phyloP scores from a whole-genome alignment of 2,797 vertebrate genomes.

The Platalea minor region DNA sequence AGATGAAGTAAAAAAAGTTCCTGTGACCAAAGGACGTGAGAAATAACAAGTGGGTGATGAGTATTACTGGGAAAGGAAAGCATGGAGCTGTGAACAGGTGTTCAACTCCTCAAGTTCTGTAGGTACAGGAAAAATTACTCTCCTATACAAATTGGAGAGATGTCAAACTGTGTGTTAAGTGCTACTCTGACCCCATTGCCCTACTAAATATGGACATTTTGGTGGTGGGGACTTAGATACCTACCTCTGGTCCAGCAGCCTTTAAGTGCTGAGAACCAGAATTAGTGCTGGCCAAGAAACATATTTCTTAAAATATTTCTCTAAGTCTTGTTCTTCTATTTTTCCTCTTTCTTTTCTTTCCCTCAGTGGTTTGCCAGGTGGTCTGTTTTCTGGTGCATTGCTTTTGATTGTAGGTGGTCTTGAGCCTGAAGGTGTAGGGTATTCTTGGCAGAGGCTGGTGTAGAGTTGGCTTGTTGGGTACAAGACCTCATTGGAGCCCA shows the following conservation, averaged over 20 bases:
- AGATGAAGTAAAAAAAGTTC: not conserved
- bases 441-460: not conserved
- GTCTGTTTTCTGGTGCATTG: not conserved
- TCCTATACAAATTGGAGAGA: not conserved
- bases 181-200: not conserved
- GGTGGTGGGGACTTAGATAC: not conserved
- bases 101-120: not conserved
- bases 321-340: not conserved
- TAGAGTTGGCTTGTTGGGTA: not conserved
- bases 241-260: not conserved
- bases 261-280: not conserved
- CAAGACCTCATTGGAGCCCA: accelerated
- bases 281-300: not conserved
- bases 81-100: not conserved
- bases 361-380: not conserved
- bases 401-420: not conserved
- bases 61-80: not conserved
- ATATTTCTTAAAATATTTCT: not conserved
- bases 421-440: not conserved
- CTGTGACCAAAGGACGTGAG: not conserved
- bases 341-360: not conserved
- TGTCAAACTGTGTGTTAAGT: not conserved
- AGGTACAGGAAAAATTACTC: not conserved
- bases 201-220: not conserved
- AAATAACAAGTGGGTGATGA: not conserved